phyloP scores from a whole-genome alignment of 2,888 invertebrate species.

The Euproctis similis region DNA sequence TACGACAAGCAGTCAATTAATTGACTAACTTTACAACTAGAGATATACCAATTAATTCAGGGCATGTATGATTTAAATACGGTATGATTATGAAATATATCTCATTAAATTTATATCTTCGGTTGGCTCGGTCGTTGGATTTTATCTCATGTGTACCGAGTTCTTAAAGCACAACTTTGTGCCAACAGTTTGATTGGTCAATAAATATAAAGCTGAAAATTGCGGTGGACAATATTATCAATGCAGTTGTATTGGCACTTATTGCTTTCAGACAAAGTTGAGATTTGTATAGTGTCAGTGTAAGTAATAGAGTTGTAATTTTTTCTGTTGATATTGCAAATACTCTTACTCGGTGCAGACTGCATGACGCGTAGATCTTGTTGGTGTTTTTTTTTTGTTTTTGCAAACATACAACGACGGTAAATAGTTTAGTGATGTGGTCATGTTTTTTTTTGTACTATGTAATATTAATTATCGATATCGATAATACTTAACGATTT shows the following conservation, averaged over 20 bases:
- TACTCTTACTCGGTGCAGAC: constrained; percentile 46
- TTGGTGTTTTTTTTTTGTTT: too few relatives aligned
- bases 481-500: too few relatives aligned
- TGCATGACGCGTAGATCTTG: constrained; percentile 64
- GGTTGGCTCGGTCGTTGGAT: too few relatives aligned
- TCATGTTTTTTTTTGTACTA: too few relatives aligned
- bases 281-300: constrained; percentile 17
- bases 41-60: constrained; percentile 12
- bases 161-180: constrained; percentile 11
- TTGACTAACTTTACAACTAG: constrained; percentile 13
- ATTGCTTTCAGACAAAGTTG: constrained; percentile 19
- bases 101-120: neutral
- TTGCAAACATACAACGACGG: constrained; percentile 55
- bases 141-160: neutral
- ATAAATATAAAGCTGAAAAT: constrained; percentile 4
- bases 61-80: constrained; percentile 14
- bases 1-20: constrained; percentile 13
- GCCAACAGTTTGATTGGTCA: constrained; percentile 2
- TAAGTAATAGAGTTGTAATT: constrained; percentile 9
- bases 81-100: constrained; percentile 4
- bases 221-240: constrained; percentile 3
- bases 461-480: too few relatives aligned
- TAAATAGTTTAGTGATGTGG: constrained; percentile 48
- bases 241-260: constrained; percentile 7
- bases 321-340: constrained; percentile 48